Evolutionary conservation across 2,113 vertebrate genomes (phyloP).

Genomic region (Vireo altiloquus): DNA sequence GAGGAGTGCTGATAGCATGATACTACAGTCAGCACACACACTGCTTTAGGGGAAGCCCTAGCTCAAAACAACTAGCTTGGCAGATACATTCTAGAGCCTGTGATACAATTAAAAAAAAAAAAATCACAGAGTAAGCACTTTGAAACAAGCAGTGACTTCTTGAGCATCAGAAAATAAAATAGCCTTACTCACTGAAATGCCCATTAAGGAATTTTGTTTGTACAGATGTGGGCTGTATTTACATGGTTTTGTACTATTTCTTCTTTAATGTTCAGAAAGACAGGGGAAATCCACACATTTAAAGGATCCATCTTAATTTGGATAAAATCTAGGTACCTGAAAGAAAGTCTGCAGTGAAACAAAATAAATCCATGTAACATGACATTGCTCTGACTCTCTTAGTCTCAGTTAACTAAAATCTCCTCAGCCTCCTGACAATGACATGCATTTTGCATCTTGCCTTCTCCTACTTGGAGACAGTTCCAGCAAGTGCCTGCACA

Average conservation of each 20-base stretch:
- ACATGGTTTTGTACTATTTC: background rate
- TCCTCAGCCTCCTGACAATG: background rate
- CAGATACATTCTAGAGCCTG: background rate
- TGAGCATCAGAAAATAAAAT: background rate
- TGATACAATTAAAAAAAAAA: background rate
- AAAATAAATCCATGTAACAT: background rate
- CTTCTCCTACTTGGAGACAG: background rate
- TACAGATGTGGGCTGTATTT: background rate
- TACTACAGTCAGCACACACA: background rate
- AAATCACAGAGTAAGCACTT: background rate
- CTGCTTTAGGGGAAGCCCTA: background rate
- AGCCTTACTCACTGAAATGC: background rate
- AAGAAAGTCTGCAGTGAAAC: background rate
- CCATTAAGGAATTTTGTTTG: background rate
- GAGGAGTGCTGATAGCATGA: background rate
- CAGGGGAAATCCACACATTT: background rate
- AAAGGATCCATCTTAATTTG: background rate
- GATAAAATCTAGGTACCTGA: background rate
- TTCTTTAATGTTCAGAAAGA: background rate
- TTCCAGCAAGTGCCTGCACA: background rate
- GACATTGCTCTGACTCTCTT: background rate
- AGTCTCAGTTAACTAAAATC: background rate
- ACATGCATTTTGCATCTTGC: background rate
- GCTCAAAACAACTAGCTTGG: background rate
- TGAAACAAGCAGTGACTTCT: background rate